Evolutionary conservation across 30 jellyfish, hydroid and myxozoan genomes (phyloP).

Genomic region (Aurelia aurita): DNA sequence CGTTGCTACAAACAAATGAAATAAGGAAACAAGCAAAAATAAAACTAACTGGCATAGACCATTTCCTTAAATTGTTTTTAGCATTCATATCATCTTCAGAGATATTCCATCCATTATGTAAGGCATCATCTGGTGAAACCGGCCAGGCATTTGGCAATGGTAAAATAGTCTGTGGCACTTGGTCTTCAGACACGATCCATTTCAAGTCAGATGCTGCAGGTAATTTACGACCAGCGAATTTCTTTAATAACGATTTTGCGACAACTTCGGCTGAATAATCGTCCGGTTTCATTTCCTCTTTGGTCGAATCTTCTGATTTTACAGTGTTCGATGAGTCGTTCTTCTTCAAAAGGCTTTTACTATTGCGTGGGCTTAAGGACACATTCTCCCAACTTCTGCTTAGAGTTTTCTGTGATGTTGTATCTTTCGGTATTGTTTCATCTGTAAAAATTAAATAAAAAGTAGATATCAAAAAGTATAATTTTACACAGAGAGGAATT

Average conservation of each 20-base stretch:
- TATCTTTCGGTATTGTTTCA: constrained; percentile 47
- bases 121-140: constrained; percentile 86
- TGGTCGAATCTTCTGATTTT: constrained; percentile 42
- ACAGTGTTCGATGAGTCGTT: constrained; percentile 18
- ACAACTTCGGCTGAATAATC: constrained; percentile 95
- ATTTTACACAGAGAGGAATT: no score
- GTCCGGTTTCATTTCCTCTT: constrained; percentile 77
- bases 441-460: constrained; percentile 37
- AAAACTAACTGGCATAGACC: constrained; percentile 72
- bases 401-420: constrained; percentile 62
- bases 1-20: no score
- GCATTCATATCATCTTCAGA: constrained; percentile 52
- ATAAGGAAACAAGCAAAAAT: no score
- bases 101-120: constrained; percentile 30
- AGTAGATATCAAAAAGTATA: no score
- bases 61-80: constrained; percentile 14
- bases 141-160: constrained; percentile 97
- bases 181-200: constrained; percentile 94
- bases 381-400: constrained; percentile 97
- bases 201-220: constrained; percentile 98
- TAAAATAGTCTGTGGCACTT: constrained; percentile 86
- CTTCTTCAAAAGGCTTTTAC: constrained; percentile 10
- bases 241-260: constrained; percentile 89
- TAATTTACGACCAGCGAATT: constrained; percentile 78
- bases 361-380: constrained; percentile 74